Percentiles rank a stretch among this genome's conserved stretches.
Conservation (phyloP, 2,888 invertebrate species). For the Encarsia formosa region DNA sequence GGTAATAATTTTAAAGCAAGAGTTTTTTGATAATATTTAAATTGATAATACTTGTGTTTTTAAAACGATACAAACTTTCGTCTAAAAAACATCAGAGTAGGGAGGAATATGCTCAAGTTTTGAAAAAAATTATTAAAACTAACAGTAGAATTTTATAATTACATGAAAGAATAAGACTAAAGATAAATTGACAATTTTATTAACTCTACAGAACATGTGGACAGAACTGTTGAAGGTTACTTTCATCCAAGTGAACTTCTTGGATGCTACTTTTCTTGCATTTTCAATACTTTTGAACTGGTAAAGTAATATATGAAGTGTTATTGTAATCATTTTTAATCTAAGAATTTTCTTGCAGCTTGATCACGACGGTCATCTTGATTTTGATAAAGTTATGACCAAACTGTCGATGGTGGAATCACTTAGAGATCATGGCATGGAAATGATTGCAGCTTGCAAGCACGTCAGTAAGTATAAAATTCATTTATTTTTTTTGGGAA, state of each 20-base stretch:
- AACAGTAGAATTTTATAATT: too few relatives aligned
- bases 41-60: too few relatives aligned
- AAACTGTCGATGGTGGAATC: slow-evolving; percentile 14
- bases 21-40: too few relatives aligned
- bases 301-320: slow-evolving; percentile 7
- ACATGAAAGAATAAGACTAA: too few relatives aligned
- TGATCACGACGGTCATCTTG: slow-evolving; percentile 17
- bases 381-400: slow-evolving; percentile 9
- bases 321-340: not conserved
- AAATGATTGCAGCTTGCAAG: slow-evolving; percentile 20
- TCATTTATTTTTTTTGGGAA: too few relatives aligned
- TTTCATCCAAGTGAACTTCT: slow-evolving; percentile 24
- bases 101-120: too few relatives aligned
- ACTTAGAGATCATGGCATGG: slow-evolving; percentile 14
- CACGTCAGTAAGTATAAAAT: slow-evolving; percentile 15
- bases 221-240: slow-evolving; percentile 23
- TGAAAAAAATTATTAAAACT: too few relatives aligned
- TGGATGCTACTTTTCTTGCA: slow-evolving; percentile 25
- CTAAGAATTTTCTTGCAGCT: slow-evolving; percentile 7
- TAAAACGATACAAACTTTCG: too few relatives aligned
- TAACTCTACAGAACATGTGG: slow-evolving; percentile 29
- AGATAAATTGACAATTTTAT: not conserved
- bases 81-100: too few relatives aligned
- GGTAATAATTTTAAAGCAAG: too few relatives aligned
- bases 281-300: slow-evolving; percentile 19